Base-by-base conservation (phyloP, 2,113 vertebrate species). In the Glaucidium brasilianum region DNA sequence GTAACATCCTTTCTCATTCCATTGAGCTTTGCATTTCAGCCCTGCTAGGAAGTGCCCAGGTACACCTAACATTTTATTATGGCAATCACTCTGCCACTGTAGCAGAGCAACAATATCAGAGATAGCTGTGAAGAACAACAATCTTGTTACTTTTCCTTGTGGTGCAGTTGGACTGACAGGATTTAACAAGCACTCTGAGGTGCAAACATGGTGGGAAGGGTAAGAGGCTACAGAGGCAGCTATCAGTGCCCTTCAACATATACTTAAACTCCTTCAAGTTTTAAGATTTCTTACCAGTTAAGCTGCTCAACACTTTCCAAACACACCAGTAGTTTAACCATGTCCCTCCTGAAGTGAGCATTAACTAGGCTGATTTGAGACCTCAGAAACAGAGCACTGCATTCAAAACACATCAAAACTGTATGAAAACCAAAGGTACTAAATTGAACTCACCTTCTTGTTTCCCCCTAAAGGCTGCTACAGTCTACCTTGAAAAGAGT, bases 271-370 rank as follows among this genome's bases (percentile, higher is more conserved):
- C 35, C 30, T 68, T 27, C 62, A 27, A 55, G 39, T 12, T 37
- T 59, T 32, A 71, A 67, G 45, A 52, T 22, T 82, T 72, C 52
- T 85, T 66, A 13, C 69, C n/a, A 71, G 27, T 52, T 67, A 82
- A n/a, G 34, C 7, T 14, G 18, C 35, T 53, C 43, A 56, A 0
- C 1, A 0, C 30, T 62, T 92, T 83, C 58, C 63, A 88, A 34
- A 45, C 23, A 27, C 17, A 85, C 5, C 18, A 34, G 3, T 2
- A 64, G 14, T 3, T 32, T 12, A 85, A 10, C 74, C 30, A 29
- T 0, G 1, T 5, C 15, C 15, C 26, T 67, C 60, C 39, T 29
- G 55, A 81, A 60, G 45, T 0, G 0, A 85, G 7, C 15, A 12
- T 30, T 16, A 63, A 50, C 34, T 5, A 27, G 16, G 10, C 50